Base-by-base conservation (phyloP, 2,113 vertebrate species). In the Antechinus stuartii region DNA sequence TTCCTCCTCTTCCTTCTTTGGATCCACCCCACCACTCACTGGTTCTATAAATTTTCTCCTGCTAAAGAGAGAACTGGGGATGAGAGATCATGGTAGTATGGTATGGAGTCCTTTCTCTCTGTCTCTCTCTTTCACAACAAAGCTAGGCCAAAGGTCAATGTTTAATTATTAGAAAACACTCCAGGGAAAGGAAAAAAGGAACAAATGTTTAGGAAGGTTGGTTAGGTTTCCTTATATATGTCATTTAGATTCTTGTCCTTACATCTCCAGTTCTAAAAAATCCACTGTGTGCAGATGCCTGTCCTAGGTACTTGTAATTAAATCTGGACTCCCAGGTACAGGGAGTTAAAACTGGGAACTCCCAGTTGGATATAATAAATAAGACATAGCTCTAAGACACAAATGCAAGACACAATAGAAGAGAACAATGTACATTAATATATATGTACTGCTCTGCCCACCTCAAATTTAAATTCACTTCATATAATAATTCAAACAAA, bases 81-180 rank as follows among this genome's bases (percentile, higher is more conserved):
- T 55, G 50, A 27, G 50, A 8, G 46, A 3, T n/a, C 90, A 56
- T 55, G 68, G 61, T n/a, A 22, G 68, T 42, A 84, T 42, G 35
- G 30, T 68, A 16, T 49, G 47, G 90, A 76, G 52, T 53, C 76
- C 92, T 95, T 49, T 68, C 27, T 12, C 27, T 0, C 54, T 54
- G 54, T 54, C 54, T 19, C 8, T 54, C 54, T 19, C 8, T 19
- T 54, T 54, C 50, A 8, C 68, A 91, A 49, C 23, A 92, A 95
- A 91, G 96, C 52, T 46, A 93, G 95, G 89, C 19, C 96, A 96
- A 95, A 97, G 96, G 93, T 96, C 95, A 94, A 57, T 96, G 97
- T 97, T 68, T 91, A 93, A 92, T 97, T 96, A 97, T 93, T 95
- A 96, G 94, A 93, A 97, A 97, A 96, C 96, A 68, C 27, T 90